Evolutionary conservation across 2,888 invertebrate genomes (phyloP).

Genomic region (Drosophila kanekoi): DNA sequence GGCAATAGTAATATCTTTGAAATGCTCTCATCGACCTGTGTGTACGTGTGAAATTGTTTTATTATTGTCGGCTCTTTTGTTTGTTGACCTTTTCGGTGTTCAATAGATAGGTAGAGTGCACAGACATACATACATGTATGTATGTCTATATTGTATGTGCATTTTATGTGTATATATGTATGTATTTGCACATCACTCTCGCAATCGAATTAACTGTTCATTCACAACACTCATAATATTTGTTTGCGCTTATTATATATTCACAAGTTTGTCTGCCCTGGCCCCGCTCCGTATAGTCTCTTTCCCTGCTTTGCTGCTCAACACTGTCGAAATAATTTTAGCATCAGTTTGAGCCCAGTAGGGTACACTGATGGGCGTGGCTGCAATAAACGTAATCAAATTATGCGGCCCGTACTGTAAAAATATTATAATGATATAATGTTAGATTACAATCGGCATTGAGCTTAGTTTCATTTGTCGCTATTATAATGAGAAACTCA

Average conservation of each 20-base stretch:
- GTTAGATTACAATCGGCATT: slow-evolving; percentile 58
- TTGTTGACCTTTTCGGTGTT: slow-evolving; percentile 69
- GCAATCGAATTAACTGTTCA: slow-evolving; percentile 43
- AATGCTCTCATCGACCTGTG: slow-evolving; percentile 38
- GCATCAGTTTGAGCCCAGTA: slow-evolving; percentile 2
- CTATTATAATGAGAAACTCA: slow-evolving; percentile 22
- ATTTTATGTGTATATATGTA: neutral
- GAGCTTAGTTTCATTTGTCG: slow-evolving; percentile 32
- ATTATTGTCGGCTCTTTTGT: slow-evolving; percentile 61
- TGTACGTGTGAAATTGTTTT: slow-evolving; percentile 64
- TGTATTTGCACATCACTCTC: slow-evolving; percentile 17
- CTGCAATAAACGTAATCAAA: slow-evolving; percentile 50
- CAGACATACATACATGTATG: slow-evolving; percentile 3
- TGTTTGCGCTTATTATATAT: slow-evolving; percentile 57
- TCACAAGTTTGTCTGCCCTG: slow-evolving; percentile 58
- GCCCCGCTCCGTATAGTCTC: slow-evolving; percentile 5
- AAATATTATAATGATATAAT: slow-evolving; percentile 49
- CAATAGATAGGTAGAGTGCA: slow-evolving; percentile 43
- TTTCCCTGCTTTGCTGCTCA: slow-evolving; percentile 6
- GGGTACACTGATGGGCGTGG: neutral
- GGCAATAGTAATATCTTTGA: slow-evolving; percentile 44
- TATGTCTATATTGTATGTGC: neutral
- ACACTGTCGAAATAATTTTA: slow-evolving; percentile 39
- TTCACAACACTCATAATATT: slow-evolving; percentile 45
- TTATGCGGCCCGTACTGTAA: slow-evolving; percentile 16